Evolutionary conservation across 2,888 invertebrate genomes (phyloP).

Genomic region (Rapana venosa): DNA sequence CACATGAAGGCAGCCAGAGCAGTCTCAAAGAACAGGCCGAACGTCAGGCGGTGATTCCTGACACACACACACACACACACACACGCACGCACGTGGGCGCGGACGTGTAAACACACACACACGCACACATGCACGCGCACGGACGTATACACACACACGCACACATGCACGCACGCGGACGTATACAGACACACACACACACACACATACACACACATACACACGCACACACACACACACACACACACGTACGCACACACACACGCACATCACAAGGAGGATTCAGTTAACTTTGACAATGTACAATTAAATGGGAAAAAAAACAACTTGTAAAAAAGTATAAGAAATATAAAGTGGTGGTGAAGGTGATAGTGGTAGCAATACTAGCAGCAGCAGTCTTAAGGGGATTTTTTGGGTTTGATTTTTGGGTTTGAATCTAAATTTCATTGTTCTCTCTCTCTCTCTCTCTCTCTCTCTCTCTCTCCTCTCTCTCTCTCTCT

Average conservation of each 20-base stretch:
- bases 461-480: no score
- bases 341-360: background rate
- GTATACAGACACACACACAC: conserved; percentile 43
- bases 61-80: background rate
- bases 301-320: background rate
- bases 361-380: background rate
- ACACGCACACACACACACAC: background rate
- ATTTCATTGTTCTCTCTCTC: no score
- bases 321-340: background rate
- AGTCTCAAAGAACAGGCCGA: conserved; percentile 79
- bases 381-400: background rate
- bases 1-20: conserved; percentile 77
- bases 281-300: background rate
- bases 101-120: no score
- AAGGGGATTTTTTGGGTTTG: no score
- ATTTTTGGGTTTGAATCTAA: no score
- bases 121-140: no score
- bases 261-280: background rate
- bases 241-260: background rate
- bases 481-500: no score
- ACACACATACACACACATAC: background rate
- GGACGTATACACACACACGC: no score
- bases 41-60: conserved; percentile 78
- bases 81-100: background rate
- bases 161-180: no score